Conservation (phyloP, 2,888 invertebrate genomes). For the Eupithecia abbreviata region DNA sequence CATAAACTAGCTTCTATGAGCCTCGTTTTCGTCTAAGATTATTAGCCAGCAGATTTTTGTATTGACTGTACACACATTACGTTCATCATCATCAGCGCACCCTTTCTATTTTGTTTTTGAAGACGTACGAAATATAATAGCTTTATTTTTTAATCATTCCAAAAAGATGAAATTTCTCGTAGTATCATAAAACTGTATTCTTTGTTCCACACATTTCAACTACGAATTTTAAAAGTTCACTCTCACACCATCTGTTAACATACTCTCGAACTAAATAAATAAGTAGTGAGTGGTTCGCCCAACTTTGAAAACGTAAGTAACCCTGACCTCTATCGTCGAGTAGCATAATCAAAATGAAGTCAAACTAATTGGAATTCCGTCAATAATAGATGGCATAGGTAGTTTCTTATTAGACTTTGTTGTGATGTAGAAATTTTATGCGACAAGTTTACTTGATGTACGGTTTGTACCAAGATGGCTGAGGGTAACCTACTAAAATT, state of each 20-base stretch:
- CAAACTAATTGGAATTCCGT: slow-evolving; percentile 51
- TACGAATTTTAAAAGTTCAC: not conserved
- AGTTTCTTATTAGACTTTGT: slow-evolving; percentile 5
- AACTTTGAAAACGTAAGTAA: slow-evolving; percentile 55
- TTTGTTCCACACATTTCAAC: not conserved
- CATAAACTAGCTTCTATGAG: no score
- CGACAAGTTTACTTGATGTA: not conserved
- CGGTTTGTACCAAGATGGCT: no score
- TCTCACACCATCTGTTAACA: slow-evolving; percentile 67
- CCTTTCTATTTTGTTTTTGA: not conserved
- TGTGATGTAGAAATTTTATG: not conserved
- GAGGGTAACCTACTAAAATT: no score
- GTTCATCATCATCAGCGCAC: not conserved
- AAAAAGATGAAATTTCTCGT: not conserved
- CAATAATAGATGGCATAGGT: slow-evolving; percentile 70
- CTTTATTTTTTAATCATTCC: not conserved
- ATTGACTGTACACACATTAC: not conserved
- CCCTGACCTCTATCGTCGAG: slow-evolving; percentile 74
- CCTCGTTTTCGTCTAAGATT: not conserved
- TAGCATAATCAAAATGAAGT: slow-evolving; percentile 59
- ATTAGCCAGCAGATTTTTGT: not conserved
- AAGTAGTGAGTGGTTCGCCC: slow-evolving; percentile 50
- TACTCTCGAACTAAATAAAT: slow-evolving; percentile 62
- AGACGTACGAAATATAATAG: not conserved
- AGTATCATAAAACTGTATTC: not conserved